phyloP scores from a whole-genome alignment of 2,113 vertebrate species.

The Ardeotis arabs region DNA sequence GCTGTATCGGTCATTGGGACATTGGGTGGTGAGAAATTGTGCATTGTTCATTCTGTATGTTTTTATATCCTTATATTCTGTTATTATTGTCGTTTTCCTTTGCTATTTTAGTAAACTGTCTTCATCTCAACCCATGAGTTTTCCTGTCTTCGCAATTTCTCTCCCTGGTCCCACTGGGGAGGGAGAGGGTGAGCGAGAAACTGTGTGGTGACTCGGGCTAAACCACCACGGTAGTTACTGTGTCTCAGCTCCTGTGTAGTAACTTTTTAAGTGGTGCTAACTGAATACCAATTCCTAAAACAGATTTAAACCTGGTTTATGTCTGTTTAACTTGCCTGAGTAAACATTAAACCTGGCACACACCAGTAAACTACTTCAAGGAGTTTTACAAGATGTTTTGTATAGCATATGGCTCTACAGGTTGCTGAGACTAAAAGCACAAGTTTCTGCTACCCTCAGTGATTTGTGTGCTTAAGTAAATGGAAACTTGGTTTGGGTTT shows the following conservation, averaged over 20 bases:
- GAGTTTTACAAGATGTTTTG: background rate
- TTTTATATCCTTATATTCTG: too few species aligned
- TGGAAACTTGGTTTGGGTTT: background rate
- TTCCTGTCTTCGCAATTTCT: too few species aligned
- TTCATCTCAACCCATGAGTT: too few species aligned
- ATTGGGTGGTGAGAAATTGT: too few species aligned
- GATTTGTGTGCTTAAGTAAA: background rate
- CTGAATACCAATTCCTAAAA: background rate
- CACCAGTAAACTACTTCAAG: background rate
- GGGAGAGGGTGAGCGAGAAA: too few species aligned
- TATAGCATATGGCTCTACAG: background rate
- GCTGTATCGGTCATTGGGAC: too few species aligned
- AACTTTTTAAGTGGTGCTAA: background rate
- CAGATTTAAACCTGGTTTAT: background rate
- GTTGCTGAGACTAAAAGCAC: background rate
- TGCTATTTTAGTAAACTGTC: too few species aligned
- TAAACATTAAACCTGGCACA: background rate
- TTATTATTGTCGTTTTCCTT: too few species aligned
- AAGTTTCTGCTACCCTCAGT: background rate
- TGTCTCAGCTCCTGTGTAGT: background rate
- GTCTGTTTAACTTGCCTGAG: background rate
- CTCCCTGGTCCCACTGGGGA: too few species aligned
- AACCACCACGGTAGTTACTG: background rate
- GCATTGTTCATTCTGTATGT: too few species aligned
- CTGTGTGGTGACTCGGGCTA: too few species aligned